Evolutionary conservation across 2,888 invertebrate species (phyloP).

Genomic region (Alentia gelatinosa): DNA sequence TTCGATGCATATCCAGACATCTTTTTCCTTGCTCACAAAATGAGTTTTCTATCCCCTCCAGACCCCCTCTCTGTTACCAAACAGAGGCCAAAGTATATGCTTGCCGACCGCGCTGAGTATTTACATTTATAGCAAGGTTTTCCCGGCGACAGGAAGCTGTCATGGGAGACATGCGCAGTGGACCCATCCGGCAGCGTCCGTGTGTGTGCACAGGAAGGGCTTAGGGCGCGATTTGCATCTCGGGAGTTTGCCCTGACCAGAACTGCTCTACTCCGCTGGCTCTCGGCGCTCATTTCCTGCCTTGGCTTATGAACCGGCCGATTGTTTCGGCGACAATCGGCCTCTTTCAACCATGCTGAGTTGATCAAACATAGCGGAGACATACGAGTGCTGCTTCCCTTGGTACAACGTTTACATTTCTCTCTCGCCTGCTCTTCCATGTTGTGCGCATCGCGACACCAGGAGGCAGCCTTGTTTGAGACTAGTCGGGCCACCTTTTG

Average conservation of each 20-base stretch:
- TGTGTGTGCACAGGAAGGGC: constrained; percentile 15
- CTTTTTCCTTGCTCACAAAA: neutral
- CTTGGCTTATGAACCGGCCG: neutral
- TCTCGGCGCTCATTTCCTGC: constrained; percentile 17
- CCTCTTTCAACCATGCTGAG: neutral
- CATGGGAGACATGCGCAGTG: constrained; percentile 44
- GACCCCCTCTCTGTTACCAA: neutral
- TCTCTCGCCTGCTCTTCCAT: neutral
- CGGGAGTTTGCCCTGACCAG: constrained; percentile 29
- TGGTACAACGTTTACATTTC: neutral
- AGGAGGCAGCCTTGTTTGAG: neutral
- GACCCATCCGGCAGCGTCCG: neutral
- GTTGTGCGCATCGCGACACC: neutral
- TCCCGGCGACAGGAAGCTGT: constrained; percentile 37
- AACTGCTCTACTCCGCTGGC: neutral
- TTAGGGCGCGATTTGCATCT: constrained; percentile 44
- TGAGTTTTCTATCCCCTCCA: neutral
- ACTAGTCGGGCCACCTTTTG: neutral
- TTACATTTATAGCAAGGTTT: constrained; percentile 27
- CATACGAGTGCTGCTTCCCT: neutral
- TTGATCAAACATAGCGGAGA: neutral
- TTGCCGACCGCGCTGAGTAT: neutral
- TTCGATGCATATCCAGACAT: neutral
- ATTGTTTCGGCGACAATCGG: constrained; percentile 32
- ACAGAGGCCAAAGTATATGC: constrained; percentile 31